These are phyloP conservation scores for Tenebrosternarchus preto DNA, from an alignment of 2,113 vertebrate genomes.

Conservation along the genomic window DNA sequence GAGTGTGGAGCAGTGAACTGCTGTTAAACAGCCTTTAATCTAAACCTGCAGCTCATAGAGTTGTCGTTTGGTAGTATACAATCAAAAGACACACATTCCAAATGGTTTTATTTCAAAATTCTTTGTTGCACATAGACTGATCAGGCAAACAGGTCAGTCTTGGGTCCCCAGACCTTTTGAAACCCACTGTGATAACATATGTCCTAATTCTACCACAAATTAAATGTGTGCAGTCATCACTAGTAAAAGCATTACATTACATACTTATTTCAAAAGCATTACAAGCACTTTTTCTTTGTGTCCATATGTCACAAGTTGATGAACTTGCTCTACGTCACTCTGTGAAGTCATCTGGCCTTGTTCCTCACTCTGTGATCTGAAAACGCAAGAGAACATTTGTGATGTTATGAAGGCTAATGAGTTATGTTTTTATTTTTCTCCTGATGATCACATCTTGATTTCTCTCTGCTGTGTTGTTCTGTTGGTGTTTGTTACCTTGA, in stretches of 20 bases:
- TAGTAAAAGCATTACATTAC: conserved; percentile 15
- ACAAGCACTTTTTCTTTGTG: conserved; percentile 16
- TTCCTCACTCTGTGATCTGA: conserved; percentile 46
- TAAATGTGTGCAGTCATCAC: not conserved
- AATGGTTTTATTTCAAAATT: conserved; percentile 20
- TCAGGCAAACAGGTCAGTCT: not conserved
- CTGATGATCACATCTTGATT: too few relatives aligned
- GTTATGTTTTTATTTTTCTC: not conserved
- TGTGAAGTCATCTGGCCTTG: not conserved
- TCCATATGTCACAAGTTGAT: conserved; percentile 20
- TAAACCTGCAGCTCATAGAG: too few relatives aligned
- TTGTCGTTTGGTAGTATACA: not conserved
- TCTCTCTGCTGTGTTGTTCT: not conserved
- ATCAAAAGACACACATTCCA: conserved; percentile 15
- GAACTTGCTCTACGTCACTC: conserved; percentile 21
- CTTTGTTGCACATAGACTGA: too few relatives aligned
- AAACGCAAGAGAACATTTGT: conserved; percentile 24
- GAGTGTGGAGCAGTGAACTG: too few relatives aligned
- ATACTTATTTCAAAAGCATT: too few relatives aligned
- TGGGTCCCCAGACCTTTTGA: not conserved
- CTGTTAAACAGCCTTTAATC: too few relatives aligned
- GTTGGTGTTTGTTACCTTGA: conserved; percentile 72
- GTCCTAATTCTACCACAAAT: not conserved
- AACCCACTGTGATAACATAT: not conserved
- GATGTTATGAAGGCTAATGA: not conserved